Percentiles rank a stretch among this genome's conserved stretches.
phyloP scores from a whole-genome alignment of 2,113 vertebrate species.

The Antechinus flavipes region DNA sequence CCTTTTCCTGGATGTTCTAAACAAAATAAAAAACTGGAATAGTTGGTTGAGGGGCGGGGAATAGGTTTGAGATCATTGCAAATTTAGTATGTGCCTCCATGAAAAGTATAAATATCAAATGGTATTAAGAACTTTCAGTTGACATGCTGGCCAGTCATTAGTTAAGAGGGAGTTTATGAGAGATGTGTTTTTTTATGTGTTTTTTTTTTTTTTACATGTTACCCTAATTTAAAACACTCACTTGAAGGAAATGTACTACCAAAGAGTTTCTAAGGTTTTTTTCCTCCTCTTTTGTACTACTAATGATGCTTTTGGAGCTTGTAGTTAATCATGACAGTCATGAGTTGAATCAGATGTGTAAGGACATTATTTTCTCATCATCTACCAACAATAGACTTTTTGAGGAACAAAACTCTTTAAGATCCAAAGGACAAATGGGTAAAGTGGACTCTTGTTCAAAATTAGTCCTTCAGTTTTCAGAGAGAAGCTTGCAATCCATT shows the following conservation, averaged over 20 bases:
- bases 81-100: background rate
- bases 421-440: background rate
- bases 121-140: background rate
- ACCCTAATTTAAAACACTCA: background rate
- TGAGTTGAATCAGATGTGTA: background rate
- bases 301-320: background rate
- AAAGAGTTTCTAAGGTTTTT: background rate
- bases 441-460: background rate
- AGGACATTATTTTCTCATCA: background rate
- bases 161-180: background rate
- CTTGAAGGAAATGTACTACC: background rate
- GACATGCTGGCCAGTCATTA: background rate
- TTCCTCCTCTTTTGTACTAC: background rate
- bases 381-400: background rate
- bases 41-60: background rate
- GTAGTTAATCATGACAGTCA: background rate
- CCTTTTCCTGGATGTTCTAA: background rate
- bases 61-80: background rate
- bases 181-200: background rate
- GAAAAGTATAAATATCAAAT: background rate
- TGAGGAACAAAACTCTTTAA: no score
- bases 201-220: background rate
- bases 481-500: background rate
- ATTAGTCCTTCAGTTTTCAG: background rate
- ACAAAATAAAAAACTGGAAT: background rate